Percentiles rank a stretch among this genome's conserved stretches.
phyloP scores from a whole-genome alignment of 2,113 vertebrate genomes.

The Irena cyanogastra region DNA sequence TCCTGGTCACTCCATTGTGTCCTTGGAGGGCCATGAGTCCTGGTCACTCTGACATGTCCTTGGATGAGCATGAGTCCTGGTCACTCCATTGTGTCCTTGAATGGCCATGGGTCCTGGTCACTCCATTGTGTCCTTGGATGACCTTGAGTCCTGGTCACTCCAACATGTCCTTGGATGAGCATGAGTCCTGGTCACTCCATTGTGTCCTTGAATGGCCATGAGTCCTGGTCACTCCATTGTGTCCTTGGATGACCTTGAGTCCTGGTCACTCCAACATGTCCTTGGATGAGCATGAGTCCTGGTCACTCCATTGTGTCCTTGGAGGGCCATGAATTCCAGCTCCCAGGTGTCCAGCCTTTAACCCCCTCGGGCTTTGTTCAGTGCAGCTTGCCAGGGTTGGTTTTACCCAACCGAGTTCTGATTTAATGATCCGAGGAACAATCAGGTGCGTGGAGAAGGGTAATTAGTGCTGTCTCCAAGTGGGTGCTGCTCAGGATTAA shows the following conservation, averaged over 20 bases:
- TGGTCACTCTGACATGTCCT: neutral
- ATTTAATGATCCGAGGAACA: accelerated
- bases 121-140: neutral
- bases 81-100: accelerated
- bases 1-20: neutral
- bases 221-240: accelerated
- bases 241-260: accelerated
- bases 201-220: accelerated
- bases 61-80: neutral
- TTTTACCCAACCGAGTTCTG: accelerated
- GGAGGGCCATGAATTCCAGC: accelerated
- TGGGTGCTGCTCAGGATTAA: accelerated
- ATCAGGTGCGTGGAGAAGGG: accelerated
- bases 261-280: accelerated
- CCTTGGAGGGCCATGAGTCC: too few species aligned
- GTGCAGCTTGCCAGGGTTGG: neutral
- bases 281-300: accelerated
- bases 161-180: accelerated
- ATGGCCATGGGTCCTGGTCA: neutral
- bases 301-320: neutral
- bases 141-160: neutral
- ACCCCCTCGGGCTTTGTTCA: neutral
- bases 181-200: accelerated
- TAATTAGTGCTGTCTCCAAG: accelerated
- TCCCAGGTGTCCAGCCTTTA: neutral